Conservation (phyloP, 2,113 vertebrate genomes). For the Stictonetta naevosa region DNA sequence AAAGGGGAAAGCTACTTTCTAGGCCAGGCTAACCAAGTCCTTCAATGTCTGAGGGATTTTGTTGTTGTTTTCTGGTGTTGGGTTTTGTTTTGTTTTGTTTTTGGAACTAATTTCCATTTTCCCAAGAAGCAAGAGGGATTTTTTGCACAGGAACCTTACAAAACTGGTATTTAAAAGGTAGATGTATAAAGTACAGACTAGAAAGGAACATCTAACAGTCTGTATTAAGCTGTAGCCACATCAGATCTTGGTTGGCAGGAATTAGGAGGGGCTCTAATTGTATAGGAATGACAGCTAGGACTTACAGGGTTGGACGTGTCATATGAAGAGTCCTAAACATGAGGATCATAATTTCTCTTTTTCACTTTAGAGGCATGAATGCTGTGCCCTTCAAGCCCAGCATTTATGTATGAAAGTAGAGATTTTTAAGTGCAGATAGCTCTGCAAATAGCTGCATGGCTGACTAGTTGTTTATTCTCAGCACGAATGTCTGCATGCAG, state of each 20-base stretch:
- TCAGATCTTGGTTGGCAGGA: not conserved
- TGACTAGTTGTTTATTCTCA: slow-evolving; percentile 11
- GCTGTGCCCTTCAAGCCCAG: not conserved
- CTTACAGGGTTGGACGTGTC: not conserved
- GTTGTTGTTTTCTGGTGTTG: not conserved
- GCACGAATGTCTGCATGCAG: not conserved
- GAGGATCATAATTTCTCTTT: not conserved
- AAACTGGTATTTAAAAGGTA: not conserved
- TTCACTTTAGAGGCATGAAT: not conserved
- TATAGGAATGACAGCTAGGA: not conserved
- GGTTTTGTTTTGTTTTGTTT: not conserved
- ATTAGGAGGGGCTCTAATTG: not conserved
- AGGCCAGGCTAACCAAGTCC: not conserved
- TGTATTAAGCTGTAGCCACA: not conserved
- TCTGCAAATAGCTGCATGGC: slow-evolving; percentile 11
- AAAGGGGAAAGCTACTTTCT: not conserved
- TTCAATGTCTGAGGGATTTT: not conserved
- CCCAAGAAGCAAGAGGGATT: not conserved
- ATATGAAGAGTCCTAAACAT: no score
- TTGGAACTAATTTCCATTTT: not conserved
- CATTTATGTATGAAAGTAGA: not conserved
- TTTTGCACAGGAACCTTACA: not conserved
- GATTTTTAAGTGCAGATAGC: not conserved
- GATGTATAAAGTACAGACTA: not conserved
- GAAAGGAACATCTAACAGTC: not conserved